These are phyloP conservation scores for Drosophila littoralis DNA, from an alignment of 1,140 invertebrate genomes.

Conservation along the genomic window DNA sequence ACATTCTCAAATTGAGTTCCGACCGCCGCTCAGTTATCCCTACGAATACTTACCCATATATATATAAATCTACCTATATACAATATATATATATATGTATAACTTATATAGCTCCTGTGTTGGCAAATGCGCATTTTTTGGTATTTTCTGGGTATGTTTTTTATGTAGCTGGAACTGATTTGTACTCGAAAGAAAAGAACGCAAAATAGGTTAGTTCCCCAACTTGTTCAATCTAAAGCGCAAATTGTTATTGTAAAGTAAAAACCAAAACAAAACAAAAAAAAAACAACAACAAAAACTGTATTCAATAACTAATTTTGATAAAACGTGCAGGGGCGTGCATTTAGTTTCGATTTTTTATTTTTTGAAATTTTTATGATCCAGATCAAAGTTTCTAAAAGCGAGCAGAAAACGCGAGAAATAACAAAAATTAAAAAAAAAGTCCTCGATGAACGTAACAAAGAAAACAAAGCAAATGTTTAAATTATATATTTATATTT, in stretches of 20 bases:
- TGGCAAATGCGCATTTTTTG: background rate
- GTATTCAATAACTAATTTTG: constrained; percentile 21
- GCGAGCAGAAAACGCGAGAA: constrained; percentile 7
- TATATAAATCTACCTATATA: constrained; percentile 24
- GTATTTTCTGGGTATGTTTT: constrained; percentile 48
- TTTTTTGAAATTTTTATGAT: constrained; percentile 49
- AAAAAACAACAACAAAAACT: constrained; percentile 34
- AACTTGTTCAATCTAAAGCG: constrained; percentile 67
- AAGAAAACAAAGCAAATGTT: constrained; percentile 42
- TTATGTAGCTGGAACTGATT: constrained; percentile 38
- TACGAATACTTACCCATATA: constrained; percentile 14
- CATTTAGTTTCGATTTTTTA: constrained; percentile 63
- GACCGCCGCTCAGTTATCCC: constrained; percentile 3
- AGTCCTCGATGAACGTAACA: constrained; percentile 52
- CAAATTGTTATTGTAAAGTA: constrained; percentile 74
- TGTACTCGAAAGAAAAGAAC: constrained; percentile 13
- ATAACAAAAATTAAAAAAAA: constrained; percentile 11
- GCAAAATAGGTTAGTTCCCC: constrained; percentile 37
- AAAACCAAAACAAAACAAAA: constrained; percentile 24
- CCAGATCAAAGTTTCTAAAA: constrained; percentile 55
- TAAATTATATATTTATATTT: constrained; percentile 75
- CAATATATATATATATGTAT: constrained; percentile 30
- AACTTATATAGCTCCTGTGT: constrained; percentile 19
- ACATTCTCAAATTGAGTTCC: constrained; percentile 26
- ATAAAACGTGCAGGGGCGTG: constrained; percentile 48